Conservation (phyloP, 2,797 vertebrate genomes). For the Nannoperca obscura region DNA sequence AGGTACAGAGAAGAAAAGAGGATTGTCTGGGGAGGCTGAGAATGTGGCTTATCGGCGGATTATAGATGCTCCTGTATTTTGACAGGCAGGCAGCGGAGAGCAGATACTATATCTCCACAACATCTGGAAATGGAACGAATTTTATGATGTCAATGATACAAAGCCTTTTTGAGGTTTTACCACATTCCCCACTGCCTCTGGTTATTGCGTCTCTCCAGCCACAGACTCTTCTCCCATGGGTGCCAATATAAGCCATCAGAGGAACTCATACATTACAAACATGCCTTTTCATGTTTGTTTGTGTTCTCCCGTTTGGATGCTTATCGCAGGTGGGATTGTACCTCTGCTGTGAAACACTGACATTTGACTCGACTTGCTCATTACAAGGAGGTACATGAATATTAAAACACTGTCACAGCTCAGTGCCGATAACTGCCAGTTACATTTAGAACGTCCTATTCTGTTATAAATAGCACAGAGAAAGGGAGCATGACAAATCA, state of each 20-base stretch:
- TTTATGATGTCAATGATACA: conserved; percentile 30
- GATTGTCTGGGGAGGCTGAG: conserved; percentile 27
- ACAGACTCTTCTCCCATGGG: conserved; percentile 38
- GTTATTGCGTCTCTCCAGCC: conserved; percentile 50
- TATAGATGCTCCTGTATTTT: conserved; percentile 30
- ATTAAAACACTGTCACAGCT: conserved; percentile 63
- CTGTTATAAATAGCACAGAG: conserved; percentile 42
- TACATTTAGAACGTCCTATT: conserved; percentile 50
- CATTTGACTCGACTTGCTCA: conserved; percentile 67
- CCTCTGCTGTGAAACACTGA: conserved; percentile 60
- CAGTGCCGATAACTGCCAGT: conserved; percentile 56
- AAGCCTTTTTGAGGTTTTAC: conserved; percentile 33
- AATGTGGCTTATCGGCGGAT: conserved; percentile 46
- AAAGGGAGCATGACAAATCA: conserved; percentile 29
- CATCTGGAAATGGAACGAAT: conserved; percentile 39
- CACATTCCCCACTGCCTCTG: conserved; percentile 26
- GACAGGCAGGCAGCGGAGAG: conserved; percentile 30
- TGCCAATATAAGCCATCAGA: conserved; percentile 8
- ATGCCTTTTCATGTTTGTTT: conserved; percentile 59
- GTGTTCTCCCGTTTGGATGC: conserved; percentile 62
- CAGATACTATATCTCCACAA: conserved; percentile 21
- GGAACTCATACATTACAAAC: conserved; percentile 59
- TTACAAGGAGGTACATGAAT: conserved; percentile 67
- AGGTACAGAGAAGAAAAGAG: conserved; percentile 39
- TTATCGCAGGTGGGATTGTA: conserved; percentile 61